Evolutionary conservation across 1,140 invertebrate species (phyloP), one percentile per base, ranked within the genome.

Genomic region (Calosoma granatense): DNA sequence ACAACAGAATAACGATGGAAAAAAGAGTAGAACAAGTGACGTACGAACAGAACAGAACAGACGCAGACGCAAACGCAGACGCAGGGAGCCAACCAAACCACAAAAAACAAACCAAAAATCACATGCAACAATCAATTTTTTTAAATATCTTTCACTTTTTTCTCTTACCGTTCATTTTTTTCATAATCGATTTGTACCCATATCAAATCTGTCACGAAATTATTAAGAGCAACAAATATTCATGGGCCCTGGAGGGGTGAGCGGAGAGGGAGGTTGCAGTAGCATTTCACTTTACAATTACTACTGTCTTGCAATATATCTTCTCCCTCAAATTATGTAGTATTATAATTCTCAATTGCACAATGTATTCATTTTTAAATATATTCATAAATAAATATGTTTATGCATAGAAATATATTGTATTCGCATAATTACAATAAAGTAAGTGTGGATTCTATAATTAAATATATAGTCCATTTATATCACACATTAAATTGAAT

Each of bases 1-100:
- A 47, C 9, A 47, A 47, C 41, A 47, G 17, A 47, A 47, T 47
- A 11, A 47, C 15, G 9, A 47, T 47, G 17, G 17, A 4, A 47
- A 47, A 47, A 47, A 47, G 41, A 47, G 41, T 4, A 47, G 14
- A 30, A 30, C 26, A n/a, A n/a, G n/a, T n/a, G n/a, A n/a, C n/a
- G n/a, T n/a, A n/a, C n/a, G n/a, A n/a, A n/a, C n/a, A n/a, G n/a
- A n/a, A n/a, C n/a, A n/a, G n/a, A n/a, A n/a, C n/a, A n/a, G n/a
- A n/a, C n/a, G 4, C 26, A 4, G 14, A 4, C 14, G 26, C 26
- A 4, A 30, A 6, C 4, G 4, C 26, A 30, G 26, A 30, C 26
- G 14, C 6, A 30, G 14, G 14, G 14, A 30, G 14, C 14, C 4
- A 6, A 14, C 4, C 4, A 6, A 30, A 30, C 26, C 14, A 6